Base-by-base conservation (phyloP, 2,888 invertebrate genomes). In the Brachyopa scutellaris region DNA sequence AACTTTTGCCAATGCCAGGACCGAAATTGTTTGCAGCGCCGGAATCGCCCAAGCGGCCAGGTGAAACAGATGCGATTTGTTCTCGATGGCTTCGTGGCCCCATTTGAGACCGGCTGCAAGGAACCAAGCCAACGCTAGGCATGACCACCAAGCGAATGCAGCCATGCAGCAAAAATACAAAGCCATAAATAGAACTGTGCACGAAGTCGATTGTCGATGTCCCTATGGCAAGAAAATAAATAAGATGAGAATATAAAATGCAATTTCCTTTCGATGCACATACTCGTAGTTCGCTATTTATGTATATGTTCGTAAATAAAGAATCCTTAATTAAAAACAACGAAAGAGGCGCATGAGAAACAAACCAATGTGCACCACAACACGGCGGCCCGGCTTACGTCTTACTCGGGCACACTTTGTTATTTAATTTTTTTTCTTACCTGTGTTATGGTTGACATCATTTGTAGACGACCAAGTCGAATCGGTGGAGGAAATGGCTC, bases 61-160 rank as follows among this genome's bases (percentile, higher is more conserved):
- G 93, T 99, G 99, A 90, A 99, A 99, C 90, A 98, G 97, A 91
- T 98, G 97, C 8, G 98, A 97, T 91, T 98, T 97, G 62, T 97
- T 97, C 92, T 98, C 98, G 88, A 99, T 98, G 33, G 98, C 98
- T 92, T 99, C 99, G 90, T 98, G 97, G 45, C 98, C 98, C 98
- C 98, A 99, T 91, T 98, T 98, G 73, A 98, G 93, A 29, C 98
- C 98, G 78, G 98, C 98, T 40, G 98, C 97, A 87, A 99, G 92
- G 91, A 98, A 98, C 98, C 98, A 99, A 66, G 98, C 98, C 84
- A 99, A 92, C 13, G 98, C 97, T 87, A 99, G 92, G 86, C 98
- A 95, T 61, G 98, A 97, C 98, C 98, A 99, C 98, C 99, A 98
- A 87, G 98, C 97, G 88, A 96, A 97, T 47, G 97, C 97, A 21